Base-by-base conservation (phyloP, 2,888 invertebrate genomes). In the Coenonympha arcania region DNA sequence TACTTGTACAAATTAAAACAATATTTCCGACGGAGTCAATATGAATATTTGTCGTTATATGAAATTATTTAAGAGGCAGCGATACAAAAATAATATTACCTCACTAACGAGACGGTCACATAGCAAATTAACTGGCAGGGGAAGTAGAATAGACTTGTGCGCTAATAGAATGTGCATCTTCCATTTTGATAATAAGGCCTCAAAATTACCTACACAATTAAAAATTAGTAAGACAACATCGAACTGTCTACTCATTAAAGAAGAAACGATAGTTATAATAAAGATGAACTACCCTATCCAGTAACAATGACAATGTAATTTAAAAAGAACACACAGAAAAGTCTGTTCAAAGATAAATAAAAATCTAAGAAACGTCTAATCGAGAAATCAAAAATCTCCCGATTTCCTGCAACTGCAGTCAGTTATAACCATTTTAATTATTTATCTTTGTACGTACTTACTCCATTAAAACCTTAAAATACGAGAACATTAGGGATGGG, bases 391-490 rank as follows among this genome's bases (percentile, higher is more conserved):
- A n/a, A n/a, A n/a, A n/a, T n/a, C n/a, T n/a, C n/a, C n/a, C n/a
- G n/a, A n/a, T n/a, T n/a, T n/a, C n/a, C n/a, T n/a, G n/a, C n/a
- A n/a, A n/a, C n/a, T n/a, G n/a, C n/a, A n/a, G n/a, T n/a, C n/a
- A n/a, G n/a, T n/a, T n/a, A n/a, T n/a, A n/a, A n/a, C n/a, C n/a
- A n/a, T n/a, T n/a, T 2, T 20, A 8, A 22, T 15, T 43, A 16
- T 11, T 39, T 9, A n/a, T 24, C 13, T 42, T 13, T 55, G 52
- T 52, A 56, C 55, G 62, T 56, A 63, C 55, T 58, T 57, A 58
- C 53, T 58, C 54, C 55, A 45, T 51, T 56, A 56, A 56, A 47
- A 55, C 49, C 48, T 56, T 61, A 61, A 57, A 19, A 11, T 37
- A 45, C n/a, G 50, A 47, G 52, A 64, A 60, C 42, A 22, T 26